phyloP scores from a whole-genome alignment of 2,113 vertebrate species.

The Colinus virginianus region DNA sequence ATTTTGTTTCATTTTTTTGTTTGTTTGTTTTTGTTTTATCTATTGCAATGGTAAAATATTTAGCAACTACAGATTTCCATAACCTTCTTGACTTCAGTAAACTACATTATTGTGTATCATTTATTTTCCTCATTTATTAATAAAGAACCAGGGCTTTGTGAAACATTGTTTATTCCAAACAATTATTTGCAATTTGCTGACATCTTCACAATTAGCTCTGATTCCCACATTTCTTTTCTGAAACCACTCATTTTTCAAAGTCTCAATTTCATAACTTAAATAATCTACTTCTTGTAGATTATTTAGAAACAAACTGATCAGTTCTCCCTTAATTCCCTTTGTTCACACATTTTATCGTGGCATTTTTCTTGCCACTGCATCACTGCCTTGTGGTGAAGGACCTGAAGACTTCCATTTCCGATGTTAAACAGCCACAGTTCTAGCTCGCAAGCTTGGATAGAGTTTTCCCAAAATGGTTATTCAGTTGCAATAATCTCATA shows the following conservation, averaged over 20 bases:
- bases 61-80: background rate
- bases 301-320: background rate
- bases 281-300: background rate
- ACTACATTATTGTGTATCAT: background rate
- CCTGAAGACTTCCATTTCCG: background rate
- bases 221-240: background rate
- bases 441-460: background rate
- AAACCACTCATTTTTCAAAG: background rate
- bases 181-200: background rate
- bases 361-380: background rate
- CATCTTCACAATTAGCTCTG: background rate
- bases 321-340: background rate
- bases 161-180: background rate
- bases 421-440: background rate
- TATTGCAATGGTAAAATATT: background rate
- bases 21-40: background rate
- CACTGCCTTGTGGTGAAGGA: background rate
- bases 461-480: background rate
- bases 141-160: background rate
- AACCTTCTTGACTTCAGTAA: background rate
- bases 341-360: background rate
- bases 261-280: background rate
- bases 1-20: background rate
- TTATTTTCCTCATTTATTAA: background rate
- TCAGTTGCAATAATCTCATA: background rate